Percentiles rank a stretch among this genome's conserved stretches.
These are phyloP conservation scores for Lepus europaeus DNA, from an alignment of 2,113 vertebrate genomes.

Conservation along the genomic window DNA sequence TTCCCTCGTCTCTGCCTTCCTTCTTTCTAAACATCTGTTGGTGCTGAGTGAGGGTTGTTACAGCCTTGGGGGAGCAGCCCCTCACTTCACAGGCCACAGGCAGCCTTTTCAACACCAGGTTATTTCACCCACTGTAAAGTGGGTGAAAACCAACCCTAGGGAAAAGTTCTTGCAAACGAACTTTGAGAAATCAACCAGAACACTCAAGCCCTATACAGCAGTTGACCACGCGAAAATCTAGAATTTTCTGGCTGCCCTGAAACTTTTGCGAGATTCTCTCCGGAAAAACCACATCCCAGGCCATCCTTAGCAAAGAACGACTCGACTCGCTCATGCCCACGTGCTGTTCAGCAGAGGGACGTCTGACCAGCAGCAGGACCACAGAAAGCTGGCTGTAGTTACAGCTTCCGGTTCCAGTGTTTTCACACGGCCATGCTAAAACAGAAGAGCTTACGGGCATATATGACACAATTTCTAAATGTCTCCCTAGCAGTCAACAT, in stretches of 20 bases:
- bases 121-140: slow-evolving; percentile 70
- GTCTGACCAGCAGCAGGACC: not conserved
- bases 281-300: not conserved
- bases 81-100: slow-evolving; percentile 46
- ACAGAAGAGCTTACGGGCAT: not conserved
- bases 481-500: slow-evolving; percentile 25
- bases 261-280: not conserved
- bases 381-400: not conserved
- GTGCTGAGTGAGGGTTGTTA: not conserved
- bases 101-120: slow-evolving; percentile 60
- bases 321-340: not conserved
- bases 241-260: not conserved
- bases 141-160: slow-evolving; percentile 62
- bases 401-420: slow-evolving; percentile 7
- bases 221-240: not conserved
- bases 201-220: not conserved
- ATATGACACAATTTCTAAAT: not conserved
- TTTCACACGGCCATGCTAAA: slow-evolving; percentile 18
- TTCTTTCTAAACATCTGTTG: not conserved
- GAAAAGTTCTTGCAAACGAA: slow-evolving; percentile 2
- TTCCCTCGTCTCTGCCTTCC: not conserved
- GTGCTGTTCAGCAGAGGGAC: not conserved
- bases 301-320: not conserved
- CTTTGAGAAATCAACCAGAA: slow-evolving; percentile 53
- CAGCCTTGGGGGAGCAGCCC: not conserved